Conservation (phyloP, 2,888 invertebrate genomes). For the Noctua janthe region DNA sequence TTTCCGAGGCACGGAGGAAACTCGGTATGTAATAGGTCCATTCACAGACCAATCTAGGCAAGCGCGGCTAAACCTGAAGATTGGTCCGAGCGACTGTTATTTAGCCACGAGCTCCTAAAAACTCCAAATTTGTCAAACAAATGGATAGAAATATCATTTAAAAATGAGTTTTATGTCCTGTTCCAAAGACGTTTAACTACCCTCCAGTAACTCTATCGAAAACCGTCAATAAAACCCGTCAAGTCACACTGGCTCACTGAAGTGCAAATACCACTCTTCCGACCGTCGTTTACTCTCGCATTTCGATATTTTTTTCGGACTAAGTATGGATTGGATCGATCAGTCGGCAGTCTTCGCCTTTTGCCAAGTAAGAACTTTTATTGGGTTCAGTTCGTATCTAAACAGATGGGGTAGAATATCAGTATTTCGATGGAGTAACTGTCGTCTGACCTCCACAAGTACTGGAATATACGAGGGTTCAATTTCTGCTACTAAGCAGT, state of each 20-base stretch:
- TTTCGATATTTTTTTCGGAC: slow-evolving; percentile 25
- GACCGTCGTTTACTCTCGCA: slow-evolving; percentile 11
- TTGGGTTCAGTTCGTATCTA: not conserved
- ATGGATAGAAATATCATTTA: no score
- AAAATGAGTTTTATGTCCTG: not conserved
- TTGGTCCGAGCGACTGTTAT: no score
- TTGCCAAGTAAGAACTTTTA: slow-evolving; percentile 9
- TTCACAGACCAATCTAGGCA: not conserved
- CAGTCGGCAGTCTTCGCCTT: not conserved
- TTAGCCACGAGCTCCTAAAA: no score
- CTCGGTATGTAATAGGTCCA: not conserved
- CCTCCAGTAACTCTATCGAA: not conserved
- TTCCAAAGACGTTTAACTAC: not conserved
- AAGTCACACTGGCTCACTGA: slow-evolving; percentile 23
- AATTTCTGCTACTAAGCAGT: not conserved
- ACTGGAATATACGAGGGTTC: not conserved
- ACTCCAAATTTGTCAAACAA: not conserved
- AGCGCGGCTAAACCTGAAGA: no score
- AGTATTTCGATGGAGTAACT: not conserved
- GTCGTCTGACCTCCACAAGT: not conserved
- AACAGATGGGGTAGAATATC: not conserved
- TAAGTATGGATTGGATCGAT: slow-evolving; percentile 28
- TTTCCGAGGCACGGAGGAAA: no score
- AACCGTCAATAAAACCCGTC: slow-evolving; percentile 22
- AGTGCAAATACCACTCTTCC: slow-evolving; percentile 12